Base-by-base conservation (phyloP, 2,113 vertebrate genomes). In the Scolopax mira region DNA sequence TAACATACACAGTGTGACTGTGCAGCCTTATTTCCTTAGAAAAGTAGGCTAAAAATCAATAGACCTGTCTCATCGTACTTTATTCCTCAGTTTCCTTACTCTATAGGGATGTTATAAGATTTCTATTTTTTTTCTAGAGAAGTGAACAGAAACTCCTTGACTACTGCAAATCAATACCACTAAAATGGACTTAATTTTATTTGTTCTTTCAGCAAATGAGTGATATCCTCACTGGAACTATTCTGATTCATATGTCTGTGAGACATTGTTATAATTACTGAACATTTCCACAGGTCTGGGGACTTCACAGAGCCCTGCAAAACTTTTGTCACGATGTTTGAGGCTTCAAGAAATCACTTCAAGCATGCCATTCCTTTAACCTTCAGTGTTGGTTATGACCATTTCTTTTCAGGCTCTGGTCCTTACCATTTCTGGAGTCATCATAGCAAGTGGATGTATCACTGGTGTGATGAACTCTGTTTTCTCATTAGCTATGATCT, bases 181-280 rank as follows among this genome's bases (percentile, higher is more conserved):
- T 61, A 44, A 79, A 88, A 61, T 1, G 10, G 54, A 49, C 52
- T 39, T 82, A 7, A 30, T 81, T 94, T 67, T 80, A 81, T 66
- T 87, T 90, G 69, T 54, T 94, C 80, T 57, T 86, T 54, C 55
- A 42, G 79, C 54, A 92, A 84, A 96, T 31, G 79, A 88, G 37
- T 31, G 72, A 48, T 69, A 22, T 11, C 41, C 58, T 81, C 73
- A 64, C 35, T 13, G 73, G 77, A 94, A 39, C 37, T 46, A 10
- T 91, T 89, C 64, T 70, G 60, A 74, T 70, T 74, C 35, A 14
- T 54, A 28, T 23, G 33, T 30, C 66, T 85, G 52, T 0, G 2
- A 72, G 73, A 84, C 46, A n/a, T 46, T 61, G 41, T 33, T 60
- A 16, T 57, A 93, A 79, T 64, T 87, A 37, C 35, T 35, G 84